Base-by-base conservation (phyloP, 1,140 invertebrate species). In the Lepidurus couesii region DNA sequence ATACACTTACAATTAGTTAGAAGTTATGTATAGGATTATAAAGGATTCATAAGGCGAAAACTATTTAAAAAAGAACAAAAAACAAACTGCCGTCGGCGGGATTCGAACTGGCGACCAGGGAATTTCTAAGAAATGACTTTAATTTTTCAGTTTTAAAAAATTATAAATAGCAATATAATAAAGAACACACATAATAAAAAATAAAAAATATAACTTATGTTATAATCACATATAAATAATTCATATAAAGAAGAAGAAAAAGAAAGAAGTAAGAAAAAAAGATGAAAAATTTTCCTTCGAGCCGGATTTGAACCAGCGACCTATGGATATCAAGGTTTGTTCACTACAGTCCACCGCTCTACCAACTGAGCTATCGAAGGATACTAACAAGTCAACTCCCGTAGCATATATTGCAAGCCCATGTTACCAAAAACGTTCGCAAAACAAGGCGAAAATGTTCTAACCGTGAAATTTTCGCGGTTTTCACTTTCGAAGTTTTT, bases 281-380 rank as follows among this genome's bases (percentile, higher is more conserved):
- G 8, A 7, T 5, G 7, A 65, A 65, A 85, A 81, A 80, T 44
- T 80, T 83, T 89, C 89, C 88, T 89, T 89, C 89, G 89, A 89
- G 87, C 88, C 88, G 89, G 88, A 88, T 89, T 89, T 87, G 86
- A 89, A 89, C 89, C 89, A 90, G 89, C 88, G 89, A 89, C 88
- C 87, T 88, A 88, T 89, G 87, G 88, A 89, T 89, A 81, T 82
- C 80, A 80, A 65, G 9, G 79, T 73, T 74, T 42, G 45, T 16
- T 85, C 82, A 86, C 91, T 93, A 92, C 91, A 86, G 85, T 92
- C 91, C 91, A 92, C 91, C 91, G 91, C 91, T 92, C 91, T 92
- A 92, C 91, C 91, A 92, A 92, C 91, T 92, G 91, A 86, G 85
- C 85, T 86, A 86, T 84, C 84, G 84, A 84, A 83, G 84, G 84